These are phyloP conservation scores for Lacanobia oleracea DNA, from an alignment of 2,888 invertebrate species.

Conservation along the genomic window DNA sequence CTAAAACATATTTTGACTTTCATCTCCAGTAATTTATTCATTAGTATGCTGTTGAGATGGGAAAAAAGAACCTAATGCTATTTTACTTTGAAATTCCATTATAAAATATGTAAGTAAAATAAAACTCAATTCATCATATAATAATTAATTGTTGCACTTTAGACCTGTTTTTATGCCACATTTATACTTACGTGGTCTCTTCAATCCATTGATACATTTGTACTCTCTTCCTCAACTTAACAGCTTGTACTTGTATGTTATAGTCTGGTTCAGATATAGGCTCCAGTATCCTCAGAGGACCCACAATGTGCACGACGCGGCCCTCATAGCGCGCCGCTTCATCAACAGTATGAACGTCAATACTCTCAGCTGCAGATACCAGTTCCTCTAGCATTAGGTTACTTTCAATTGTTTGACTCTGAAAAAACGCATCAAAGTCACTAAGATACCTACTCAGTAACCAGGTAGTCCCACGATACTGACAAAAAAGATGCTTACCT, in stretches of 20 bases:
- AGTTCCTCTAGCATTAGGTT: conserved; percentile 95
- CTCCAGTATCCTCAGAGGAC: conserved; percentile 93
- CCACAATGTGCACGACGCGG: conserved; percentile 94
- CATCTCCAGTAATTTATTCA: not conserved
- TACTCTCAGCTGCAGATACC: conserved; percentile 85
- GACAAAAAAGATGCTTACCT: conserved; percentile 88
- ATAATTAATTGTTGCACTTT: not conserved
- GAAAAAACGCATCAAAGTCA: conserved; percentile 19
- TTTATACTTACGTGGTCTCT: conserved; percentile 90
- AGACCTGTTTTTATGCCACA: not conserved
- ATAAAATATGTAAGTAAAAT: too few relatives aligned
- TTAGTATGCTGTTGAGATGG: not conserved
- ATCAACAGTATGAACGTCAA: conserved; percentile 93
- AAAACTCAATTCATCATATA: too few relatives aligned
- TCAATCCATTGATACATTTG: conserved; percentile 99
- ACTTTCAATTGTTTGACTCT: conserved; percentile 95
- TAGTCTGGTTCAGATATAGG: conserved; percentile 96
- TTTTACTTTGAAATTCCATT: too few relatives aligned
- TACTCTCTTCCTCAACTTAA: conserved; percentile 95
- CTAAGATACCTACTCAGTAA: not conserved
- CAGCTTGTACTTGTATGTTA: conserved; percentile 95
- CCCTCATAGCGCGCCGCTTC: conserved; percentile 93
- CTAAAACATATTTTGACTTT: conserved; percentile 63
- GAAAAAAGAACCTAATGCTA: too few relatives aligned
- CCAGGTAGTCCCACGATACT: not conserved